Evolutionary conservation across 2,888 invertebrate species (phyloP).

Genomic region (Coleophora deauratella): DNA sequence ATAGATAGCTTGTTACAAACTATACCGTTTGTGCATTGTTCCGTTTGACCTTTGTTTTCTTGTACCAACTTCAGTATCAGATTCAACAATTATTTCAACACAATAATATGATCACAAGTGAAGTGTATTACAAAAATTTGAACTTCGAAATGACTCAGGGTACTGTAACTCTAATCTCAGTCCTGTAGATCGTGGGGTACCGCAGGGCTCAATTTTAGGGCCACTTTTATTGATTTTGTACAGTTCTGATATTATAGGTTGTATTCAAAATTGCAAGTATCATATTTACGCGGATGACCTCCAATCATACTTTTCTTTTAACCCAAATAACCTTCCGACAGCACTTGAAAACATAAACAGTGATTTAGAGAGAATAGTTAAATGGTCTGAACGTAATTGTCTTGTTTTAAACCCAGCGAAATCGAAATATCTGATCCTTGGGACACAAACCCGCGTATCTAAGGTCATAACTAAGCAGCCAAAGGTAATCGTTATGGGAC

Average conservation of each 20-base stretch:
- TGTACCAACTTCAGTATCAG: too few relatives aligned
- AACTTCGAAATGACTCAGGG: conserved; percentile 4
- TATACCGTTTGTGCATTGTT: too few relatives aligned
- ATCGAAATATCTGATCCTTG: neutral
- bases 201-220: too few relatives aligned
- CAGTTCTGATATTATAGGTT: neutral
- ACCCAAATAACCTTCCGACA: neutral
- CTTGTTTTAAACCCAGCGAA: neutral
- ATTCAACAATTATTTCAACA: too few relatives aligned
- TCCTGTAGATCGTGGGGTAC: conserved; percentile 5
- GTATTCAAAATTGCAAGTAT: neutral
- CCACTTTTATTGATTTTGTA: neutral
- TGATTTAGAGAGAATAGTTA: neutral
- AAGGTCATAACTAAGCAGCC: neutral
- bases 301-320: neutral
- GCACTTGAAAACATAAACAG: neutral
- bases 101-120: too few relatives aligned
- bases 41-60: too few relatives aligned
- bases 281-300: neutral
- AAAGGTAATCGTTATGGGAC: neutral
- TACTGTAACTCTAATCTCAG: neutral
- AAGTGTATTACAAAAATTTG: conserved; percentile 6
- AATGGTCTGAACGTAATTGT: neutral
- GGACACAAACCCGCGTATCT: neutral
- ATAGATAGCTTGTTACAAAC: too few relatives aligned